These are phyloP conservation scores for Chelonus formosanus DNA, from an alignment of 2,888 invertebrate genomes.

Conservation along the genomic window DNA sequence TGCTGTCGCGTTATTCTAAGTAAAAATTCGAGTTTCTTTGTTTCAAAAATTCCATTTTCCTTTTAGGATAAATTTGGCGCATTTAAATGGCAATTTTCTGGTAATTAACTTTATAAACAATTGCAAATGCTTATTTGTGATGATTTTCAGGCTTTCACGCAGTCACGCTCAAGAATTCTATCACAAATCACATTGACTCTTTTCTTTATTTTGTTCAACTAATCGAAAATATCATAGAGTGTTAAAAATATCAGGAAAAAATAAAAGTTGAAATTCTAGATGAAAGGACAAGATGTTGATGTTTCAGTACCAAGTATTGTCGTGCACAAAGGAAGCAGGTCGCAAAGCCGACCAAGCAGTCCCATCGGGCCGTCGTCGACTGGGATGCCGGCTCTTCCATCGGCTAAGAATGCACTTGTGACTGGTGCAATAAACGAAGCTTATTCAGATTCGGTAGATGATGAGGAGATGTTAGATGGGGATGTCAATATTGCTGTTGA, in stretches of 20 bases:
- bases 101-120: neutral
- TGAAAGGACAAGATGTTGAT: slow-evolving; percentile 20
- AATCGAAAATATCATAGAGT: too few species aligned
- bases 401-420: slow-evolving; percentile 57
- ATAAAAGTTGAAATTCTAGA: neutral
- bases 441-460: slow-evolving; percentile 49
- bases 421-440: slow-evolving; percentile 48
- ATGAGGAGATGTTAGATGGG: slow-evolving; percentile 61
- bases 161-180: too few species aligned
- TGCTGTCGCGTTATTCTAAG: too few species aligned
- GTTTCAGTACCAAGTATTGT: slow-evolving; percentile 63
- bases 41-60: neutral
- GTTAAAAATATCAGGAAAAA: too few species aligned
- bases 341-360: slow-evolving; percentile 57
- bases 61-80: slow-evolving; percentile 7
- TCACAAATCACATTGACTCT: too few species aligned
- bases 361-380: slow-evolving; percentile 53
- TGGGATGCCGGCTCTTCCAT: slow-evolving; percentile 62
- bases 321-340: slow-evolving; percentile 60
- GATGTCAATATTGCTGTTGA: slow-evolving; percentile 53
- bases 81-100: neutral
- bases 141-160: too few species aligned
- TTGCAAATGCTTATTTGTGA: neutral
- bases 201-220: too few species aligned
- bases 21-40: too few species aligned